Percentiles rank a stretch among this genome's conserved stretches.
Conservation (phyloP, 2,113 vertebrate species). For the Neofelis nebulosa region DNA sequence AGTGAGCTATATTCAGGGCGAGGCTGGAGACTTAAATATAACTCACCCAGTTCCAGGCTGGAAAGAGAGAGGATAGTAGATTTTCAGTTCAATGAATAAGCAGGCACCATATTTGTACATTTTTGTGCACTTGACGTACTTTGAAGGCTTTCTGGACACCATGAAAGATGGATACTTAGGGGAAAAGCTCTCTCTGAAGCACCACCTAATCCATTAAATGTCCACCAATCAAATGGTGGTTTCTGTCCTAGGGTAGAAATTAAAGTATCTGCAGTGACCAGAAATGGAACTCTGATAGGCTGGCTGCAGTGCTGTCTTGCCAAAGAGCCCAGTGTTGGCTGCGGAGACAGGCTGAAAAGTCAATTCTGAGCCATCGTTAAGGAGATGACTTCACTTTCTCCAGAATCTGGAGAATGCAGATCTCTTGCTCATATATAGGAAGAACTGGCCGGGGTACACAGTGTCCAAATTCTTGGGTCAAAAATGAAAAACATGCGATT, state of each 20-base stretch:
- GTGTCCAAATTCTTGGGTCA: constrained; percentile 19
- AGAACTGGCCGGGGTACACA: neutral
- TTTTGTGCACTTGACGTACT: neutral
- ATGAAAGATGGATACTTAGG: neutral
- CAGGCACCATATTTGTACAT: neutral
- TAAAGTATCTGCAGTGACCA: neutral
- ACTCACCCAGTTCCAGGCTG: neutral
- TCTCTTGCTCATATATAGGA: neutral
- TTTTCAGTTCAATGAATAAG: constrained; percentile 18
- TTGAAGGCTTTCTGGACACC: neutral
- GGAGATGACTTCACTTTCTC: constrained; percentile 40
- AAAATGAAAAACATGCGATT: constrained; percentile 34
- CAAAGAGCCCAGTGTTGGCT: neutral
- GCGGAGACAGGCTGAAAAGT: neutral
- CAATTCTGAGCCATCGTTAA: constrained; percentile 1
- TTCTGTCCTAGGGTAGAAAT: constrained; percentile 41
- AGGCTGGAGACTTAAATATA: neutral
- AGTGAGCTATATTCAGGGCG: neutral
- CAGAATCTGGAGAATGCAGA: constrained; percentile 15
- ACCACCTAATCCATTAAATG: neutral
- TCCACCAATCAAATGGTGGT: neutral
- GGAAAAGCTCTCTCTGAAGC: neutral
- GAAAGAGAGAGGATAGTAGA: neutral
- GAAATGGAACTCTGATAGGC: neutral
- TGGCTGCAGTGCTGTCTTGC: neutral